These are phyloP conservation scores for Poeciliopsis turneri DNA, from an alignment of 2,797 vertebrate genomes.

Conservation along the genomic window DNA sequence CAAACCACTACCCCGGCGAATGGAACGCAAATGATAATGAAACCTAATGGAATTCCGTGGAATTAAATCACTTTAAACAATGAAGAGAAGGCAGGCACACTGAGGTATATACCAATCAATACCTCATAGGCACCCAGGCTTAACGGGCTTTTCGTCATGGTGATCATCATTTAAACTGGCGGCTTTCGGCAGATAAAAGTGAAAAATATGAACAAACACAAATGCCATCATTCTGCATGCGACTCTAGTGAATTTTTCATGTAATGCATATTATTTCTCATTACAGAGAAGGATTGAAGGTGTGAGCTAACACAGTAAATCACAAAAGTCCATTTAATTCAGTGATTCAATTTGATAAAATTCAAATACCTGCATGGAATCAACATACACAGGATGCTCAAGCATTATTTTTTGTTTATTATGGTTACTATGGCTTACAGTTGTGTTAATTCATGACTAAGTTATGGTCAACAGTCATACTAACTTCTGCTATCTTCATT, in stretches of 20 bases:
- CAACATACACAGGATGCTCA: background rate
- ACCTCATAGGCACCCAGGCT: constrained; percentile 37
- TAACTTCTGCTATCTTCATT: background rate
- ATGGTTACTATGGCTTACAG: background rate
- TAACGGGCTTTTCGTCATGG: constrained; percentile 37
- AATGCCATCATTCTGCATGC: constrained; percentile 4
- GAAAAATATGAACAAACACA: constrained; percentile 7
- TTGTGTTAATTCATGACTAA: background rate
- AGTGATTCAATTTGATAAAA: background rate
- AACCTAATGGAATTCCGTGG: constrained; percentile 76
- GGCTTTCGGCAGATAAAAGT: constrained; percentile 33
- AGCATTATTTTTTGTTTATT: background rate
- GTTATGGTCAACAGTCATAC: background rate
- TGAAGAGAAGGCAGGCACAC: constrained; percentile 53
- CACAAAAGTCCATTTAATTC: background rate
- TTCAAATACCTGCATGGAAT: background rate
- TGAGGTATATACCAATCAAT: constrained; percentile 53
- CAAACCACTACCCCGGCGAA: constrained; percentile 52
- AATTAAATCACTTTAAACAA: constrained; percentile 75
- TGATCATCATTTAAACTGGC: constrained; percentile 27
- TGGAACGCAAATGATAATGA: constrained; percentile 75
- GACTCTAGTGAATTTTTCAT: background rate
- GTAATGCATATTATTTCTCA: background rate
- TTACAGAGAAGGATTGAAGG: constrained; percentile 26
- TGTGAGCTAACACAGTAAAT: background rate